Conservation (phyloP, 2,797 vertebrate species). For the Margarornis squamiger region DNA sequence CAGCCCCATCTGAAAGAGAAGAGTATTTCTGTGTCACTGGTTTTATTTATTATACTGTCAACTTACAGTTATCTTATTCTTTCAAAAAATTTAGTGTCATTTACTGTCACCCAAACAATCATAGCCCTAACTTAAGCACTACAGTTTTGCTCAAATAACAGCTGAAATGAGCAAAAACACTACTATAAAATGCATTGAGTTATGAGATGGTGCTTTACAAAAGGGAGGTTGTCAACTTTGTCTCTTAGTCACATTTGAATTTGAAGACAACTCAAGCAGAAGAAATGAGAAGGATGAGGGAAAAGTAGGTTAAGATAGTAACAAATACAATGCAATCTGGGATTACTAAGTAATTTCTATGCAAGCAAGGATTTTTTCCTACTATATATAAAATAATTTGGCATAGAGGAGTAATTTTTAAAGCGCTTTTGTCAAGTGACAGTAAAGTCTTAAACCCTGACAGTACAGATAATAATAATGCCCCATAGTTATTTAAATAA, state of each 20-base stretch:
- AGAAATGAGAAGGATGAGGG: neutral
- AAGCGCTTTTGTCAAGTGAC: neutral
- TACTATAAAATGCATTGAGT: neutral
- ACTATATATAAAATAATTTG: neutral
- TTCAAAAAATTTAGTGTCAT: neutral
- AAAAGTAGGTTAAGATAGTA: neutral
- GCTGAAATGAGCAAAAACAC: neutral
- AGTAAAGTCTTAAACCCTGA: neutral
- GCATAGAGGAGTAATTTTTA: neutral
- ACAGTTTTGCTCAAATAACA: neutral
- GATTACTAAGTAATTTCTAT: neutral
- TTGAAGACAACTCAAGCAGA: neutral
- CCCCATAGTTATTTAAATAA: constrained; percentile 11
- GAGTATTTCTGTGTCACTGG: neutral
- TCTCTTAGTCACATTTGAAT: neutral
- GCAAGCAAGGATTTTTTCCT: neutral
- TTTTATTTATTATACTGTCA: neutral
- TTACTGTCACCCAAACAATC: neutral
- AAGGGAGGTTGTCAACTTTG: neutral
- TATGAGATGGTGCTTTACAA: neutral
- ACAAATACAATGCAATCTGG: neutral
- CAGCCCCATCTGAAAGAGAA: neutral
- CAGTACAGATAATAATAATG: neutral
- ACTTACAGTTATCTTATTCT: neutral
- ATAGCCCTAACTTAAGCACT: neutral